Conservation (phyloP, 2,888 invertebrate genomes). For the Lycia hirtaria region DNA sequence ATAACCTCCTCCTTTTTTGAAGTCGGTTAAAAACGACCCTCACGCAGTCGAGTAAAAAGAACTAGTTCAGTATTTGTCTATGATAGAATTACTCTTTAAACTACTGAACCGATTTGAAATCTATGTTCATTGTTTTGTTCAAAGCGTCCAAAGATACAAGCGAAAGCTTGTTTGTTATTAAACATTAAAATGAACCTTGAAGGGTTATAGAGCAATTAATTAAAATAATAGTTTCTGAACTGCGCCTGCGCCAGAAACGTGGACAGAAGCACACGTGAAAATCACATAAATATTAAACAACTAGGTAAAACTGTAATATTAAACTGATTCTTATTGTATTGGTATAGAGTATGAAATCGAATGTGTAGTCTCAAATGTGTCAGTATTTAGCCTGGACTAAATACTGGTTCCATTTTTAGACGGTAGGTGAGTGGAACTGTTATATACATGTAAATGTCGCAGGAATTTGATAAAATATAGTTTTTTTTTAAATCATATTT, state of each 20-base stretch:
- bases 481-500: no score
- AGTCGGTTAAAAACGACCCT: no score
- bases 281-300: neutral
- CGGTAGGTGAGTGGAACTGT: conserved; percentile 18
- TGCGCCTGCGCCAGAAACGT: conserved; percentile 13
- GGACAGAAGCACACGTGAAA: conserved; percentile 13
- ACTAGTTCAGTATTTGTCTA: no score
- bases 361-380: conserved; percentile 3
- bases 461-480: no score
- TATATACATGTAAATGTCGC: neutral
- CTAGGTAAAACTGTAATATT: neutral
- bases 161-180: neutral
- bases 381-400: conserved; percentile 21
- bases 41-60: no score
- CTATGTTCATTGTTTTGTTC: no score
- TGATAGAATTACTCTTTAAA: no score
- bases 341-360: neutral
- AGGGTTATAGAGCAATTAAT: conserved; percentile 5
- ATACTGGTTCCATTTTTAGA: conserved; percentile 25
- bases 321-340: neutral
- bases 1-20: no score
- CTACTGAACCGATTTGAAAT: no score
- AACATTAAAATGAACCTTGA: conserved; percentile 9
- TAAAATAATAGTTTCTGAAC: conserved; percentile 2
- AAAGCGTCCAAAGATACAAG: no score